phyloP scores from a whole-genome alignment of 1,140 invertebrate species.

The Anastrepha ludens region DNA sequence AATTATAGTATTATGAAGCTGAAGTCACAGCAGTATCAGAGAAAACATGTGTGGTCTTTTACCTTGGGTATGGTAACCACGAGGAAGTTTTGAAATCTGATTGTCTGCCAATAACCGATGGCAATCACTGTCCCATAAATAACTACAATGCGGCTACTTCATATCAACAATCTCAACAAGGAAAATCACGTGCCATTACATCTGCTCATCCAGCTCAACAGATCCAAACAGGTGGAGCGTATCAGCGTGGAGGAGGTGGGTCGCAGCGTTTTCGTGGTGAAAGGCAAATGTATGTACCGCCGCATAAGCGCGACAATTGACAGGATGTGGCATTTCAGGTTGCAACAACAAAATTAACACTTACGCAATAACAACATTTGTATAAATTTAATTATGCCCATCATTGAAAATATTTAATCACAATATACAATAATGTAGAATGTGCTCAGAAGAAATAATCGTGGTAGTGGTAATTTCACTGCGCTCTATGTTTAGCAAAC shows the following conservation, averaged over 20 bases:
- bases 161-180: slow-evolving; percentile 55
- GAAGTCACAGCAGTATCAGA: slow-evolving; percentile 86
- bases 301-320: slow-evolving; percentile 67
- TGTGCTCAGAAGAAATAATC: too few relatives aligned
- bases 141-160: slow-evolving; percentile 58
- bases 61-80: slow-evolving; percentile 90
- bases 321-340: background rate
- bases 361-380: background rate
- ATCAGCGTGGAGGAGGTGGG: slow-evolving; percentile 57
- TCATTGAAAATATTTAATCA: too few relatives aligned
- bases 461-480: too few relatives aligned
- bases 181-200: background rate
- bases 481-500: too few relatives aligned
- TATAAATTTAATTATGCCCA: too few relatives aligned
- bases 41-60: slow-evolving; percentile 88
- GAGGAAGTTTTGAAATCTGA: slow-evolving; percentile 89
- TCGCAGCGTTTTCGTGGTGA: slow-evolving; percentile 66
- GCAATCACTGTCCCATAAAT: slow-evolving; percentile 65
- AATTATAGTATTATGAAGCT: slow-evolving; percentile 87
- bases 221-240: slow-evolving; percentile 54
- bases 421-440: too few relatives aligned
- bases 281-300: slow-evolving; percentile 74
- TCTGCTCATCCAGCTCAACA: slow-evolving; percentile 28
- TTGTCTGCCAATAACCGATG: slow-evolving; percentile 81
- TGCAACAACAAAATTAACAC: background rate